These are phyloP conservation scores for Rhynchomys soricoides DNA, from an alignment of 2,113 vertebrate genomes.

Conservation along the genomic window DNA sequence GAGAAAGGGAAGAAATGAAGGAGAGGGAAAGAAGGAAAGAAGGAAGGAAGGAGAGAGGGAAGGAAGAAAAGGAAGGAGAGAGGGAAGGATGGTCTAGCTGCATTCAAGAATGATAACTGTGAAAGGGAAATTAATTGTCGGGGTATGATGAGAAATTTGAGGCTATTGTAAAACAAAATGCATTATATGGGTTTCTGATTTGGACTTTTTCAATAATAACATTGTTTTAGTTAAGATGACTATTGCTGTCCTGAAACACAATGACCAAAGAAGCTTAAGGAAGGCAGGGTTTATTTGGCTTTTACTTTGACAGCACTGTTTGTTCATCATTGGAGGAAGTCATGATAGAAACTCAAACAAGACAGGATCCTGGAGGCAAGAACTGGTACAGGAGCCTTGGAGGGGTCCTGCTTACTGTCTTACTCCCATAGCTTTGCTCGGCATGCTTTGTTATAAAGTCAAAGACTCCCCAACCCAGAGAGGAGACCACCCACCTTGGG, in stretches of 20 bases:
- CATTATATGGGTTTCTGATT: background rate
- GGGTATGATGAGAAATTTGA: background rate
- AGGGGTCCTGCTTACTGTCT: background rate
- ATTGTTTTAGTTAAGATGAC: background rate
- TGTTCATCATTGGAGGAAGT: background rate
- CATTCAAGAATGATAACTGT: fast-evolving
- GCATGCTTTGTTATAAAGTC: background rate
- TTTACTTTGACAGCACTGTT: background rate
- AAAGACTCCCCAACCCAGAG: background rate
- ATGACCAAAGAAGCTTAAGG: background rate
- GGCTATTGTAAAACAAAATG: background rate
- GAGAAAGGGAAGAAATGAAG: too few relatives aligned
- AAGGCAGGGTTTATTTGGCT: background rate
- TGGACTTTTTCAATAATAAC: background rate
- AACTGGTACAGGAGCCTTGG: background rate
- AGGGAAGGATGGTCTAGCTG: background rate
- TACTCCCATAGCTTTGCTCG: background rate
- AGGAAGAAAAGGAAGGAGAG: background rate
- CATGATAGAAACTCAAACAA: background rate
- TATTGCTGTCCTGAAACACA: background rate
- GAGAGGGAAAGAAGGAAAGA: background rate
- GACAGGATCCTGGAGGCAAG: background rate
- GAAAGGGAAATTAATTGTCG: background rate
- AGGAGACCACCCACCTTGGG: background rate
- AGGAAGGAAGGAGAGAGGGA: background rate